Evolutionary conservation across 2,113 vertebrate genomes (phyloP).

Genomic region (Atlantisia rogersi): DNA sequence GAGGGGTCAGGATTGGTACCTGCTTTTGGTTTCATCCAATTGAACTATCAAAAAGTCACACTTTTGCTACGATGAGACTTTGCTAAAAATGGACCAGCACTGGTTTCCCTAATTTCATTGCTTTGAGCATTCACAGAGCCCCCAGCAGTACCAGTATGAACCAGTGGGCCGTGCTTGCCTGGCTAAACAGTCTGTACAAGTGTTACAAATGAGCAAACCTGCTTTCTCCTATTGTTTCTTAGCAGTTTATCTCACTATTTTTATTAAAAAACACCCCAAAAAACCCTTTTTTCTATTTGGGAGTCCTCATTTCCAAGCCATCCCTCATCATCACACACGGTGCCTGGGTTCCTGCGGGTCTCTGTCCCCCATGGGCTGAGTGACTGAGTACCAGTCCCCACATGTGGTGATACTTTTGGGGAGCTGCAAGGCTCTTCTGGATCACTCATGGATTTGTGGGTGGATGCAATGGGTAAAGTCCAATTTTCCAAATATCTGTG

Average conservation of each 20-base stretch:
- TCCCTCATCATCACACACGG: rapidly evolving
- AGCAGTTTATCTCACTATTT: conserved; percentile 15
- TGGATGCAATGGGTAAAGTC: not conserved
- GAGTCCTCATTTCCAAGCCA: not conserved
- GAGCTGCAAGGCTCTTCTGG: not conserved
- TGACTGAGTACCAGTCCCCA: not conserved
- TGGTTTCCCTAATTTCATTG: not conserved
- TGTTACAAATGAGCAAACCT: not conserved
- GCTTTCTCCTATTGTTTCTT: not conserved
- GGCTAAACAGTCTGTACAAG: not conserved
- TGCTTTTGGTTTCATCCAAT: not conserved
- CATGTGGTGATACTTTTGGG: not conserved
- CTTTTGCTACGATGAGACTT: not conserved
- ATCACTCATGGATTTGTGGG: not conserved
- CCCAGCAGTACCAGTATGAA: not conserved
- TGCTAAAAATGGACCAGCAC: not conserved
- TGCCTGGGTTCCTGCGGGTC: rapidly evolving
- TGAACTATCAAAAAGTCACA: not conserved
- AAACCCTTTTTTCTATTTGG: rapidly evolving
- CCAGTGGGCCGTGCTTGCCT: rapidly evolving
- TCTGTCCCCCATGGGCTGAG: rapidly evolving
- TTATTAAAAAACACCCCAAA: not conserved
- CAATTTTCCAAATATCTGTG: not conserved
- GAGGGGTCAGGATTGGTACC: not conserved
- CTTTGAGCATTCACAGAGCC: not conserved